Conservation (phyloP, 2,888 invertebrate genomes). For the Mystacides longicornis region DNA sequence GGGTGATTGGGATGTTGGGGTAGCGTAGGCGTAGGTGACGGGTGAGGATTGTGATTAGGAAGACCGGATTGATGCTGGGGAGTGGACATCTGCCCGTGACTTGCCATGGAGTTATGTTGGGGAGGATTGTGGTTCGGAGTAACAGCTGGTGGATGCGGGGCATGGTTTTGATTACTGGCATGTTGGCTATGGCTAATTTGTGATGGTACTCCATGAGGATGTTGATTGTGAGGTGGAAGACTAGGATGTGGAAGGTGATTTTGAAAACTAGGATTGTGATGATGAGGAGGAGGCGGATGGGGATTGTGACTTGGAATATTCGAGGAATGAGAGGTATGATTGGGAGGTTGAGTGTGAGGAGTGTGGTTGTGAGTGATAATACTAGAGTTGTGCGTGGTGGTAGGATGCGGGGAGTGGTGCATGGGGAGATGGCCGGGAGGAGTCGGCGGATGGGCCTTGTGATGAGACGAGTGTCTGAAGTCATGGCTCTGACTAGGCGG, state of each 20-base stretch:
- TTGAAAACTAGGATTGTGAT: conserved; percentile 15
- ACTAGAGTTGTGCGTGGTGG: conserved; percentile 36
- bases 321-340: conserved; percentile 19
- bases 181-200: conserved; percentile 25
- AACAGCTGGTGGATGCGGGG: conserved; percentile 16
- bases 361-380: conserved; percentile 36
- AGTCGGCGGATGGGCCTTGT: conserved; percentile 25
- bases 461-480: conserved; percentile 24
- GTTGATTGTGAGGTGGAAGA: conserved; percentile 23
- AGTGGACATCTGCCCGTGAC: conserved; percentile 18
- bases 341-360: conserved; percentile 20
- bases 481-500: conserved; percentile 28
- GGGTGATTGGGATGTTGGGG: conserved; percentile 29
- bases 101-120: conserved; percentile 26
- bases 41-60: conserved; percentile 51
- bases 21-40: conserved; percentile 30
- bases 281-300: conserved; percentile 19
- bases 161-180: conserved; percentile 24
- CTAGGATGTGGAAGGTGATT: conserved; percentile 18
- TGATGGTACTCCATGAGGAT: conserved; percentile 26
- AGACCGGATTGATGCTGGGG: conserved; percentile 27
- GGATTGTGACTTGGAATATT: conserved; percentile 19
- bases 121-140: conserved; percentile 26
- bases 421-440: conserved; percentile 33
- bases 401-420: conserved; percentile 36